These are phyloP conservation scores for Lerista edwardsae DNA, from an alignment of 2,797 vertebrate species.

Conservation along the genomic window DNA sequence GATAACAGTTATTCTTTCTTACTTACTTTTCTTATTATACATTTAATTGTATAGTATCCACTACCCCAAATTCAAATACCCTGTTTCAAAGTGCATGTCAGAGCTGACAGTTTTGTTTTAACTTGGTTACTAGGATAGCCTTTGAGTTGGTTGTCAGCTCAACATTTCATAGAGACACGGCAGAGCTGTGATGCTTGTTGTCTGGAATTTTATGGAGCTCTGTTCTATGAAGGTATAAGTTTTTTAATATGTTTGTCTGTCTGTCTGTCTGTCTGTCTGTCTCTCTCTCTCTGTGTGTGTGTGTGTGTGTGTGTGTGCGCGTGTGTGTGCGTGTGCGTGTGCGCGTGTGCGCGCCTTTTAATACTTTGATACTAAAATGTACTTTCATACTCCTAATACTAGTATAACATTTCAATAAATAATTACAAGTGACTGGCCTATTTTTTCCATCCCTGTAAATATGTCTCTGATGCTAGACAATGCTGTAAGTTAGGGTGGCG, in stretches of 20 bases:
- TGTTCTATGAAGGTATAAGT: background rate
- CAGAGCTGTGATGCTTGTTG: background rate
- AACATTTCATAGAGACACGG: background rate
- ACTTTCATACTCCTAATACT: no score
- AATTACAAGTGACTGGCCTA: background rate
- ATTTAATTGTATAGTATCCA: background rate
- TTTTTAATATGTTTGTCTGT: background rate
- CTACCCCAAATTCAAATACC: background rate
- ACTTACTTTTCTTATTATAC: background rate
- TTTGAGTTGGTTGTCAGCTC: background rate
- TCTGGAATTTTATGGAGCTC: background rate
- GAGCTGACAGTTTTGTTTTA: background rate
- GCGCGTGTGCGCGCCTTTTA: background rate
- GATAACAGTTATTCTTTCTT: background rate
- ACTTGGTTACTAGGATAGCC: background rate
- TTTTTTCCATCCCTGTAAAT: background rate
- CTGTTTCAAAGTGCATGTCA: background rate
- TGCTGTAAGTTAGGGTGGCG: no score
- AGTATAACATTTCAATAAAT: no score
- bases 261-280: no score
- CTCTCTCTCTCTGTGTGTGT: no score
- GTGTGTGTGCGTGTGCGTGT: background rate
- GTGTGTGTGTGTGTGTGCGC: no score
- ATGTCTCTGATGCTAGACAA: no score
- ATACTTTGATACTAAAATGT: background rate